Conservation (phyloP, 1,140 invertebrate species). For the Platorchestia sp. region DNA sequence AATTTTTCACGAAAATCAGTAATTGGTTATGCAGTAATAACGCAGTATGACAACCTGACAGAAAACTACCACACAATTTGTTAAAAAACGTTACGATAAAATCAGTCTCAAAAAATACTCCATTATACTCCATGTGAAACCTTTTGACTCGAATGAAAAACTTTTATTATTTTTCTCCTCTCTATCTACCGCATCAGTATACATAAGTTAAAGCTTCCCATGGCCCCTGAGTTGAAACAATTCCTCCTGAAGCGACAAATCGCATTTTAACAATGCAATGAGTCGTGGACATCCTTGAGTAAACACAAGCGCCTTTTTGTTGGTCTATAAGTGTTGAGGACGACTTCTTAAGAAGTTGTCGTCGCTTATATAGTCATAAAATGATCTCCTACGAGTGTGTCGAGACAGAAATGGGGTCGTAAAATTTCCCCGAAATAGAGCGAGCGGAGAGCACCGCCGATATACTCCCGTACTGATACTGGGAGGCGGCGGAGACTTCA, state of each 20-base stretch:
- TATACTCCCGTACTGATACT: background rate
- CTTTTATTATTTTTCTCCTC: background rate
- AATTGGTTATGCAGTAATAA: background rate
- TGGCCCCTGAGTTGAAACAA: background rate
- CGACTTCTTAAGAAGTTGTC: conserved; percentile 52
- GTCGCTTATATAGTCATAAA: conserved; percentile 54
- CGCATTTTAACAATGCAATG: conserved; percentile 3
- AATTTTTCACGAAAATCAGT: background rate
- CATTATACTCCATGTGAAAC: background rate
- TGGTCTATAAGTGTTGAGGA: conserved; percentile 15
- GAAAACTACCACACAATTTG: background rate
- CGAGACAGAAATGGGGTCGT: conserved; percentile 52
- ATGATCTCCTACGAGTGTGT: conserved; percentile 49
- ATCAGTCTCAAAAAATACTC: background rate
- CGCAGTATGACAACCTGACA: background rate
- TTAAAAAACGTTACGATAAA: background rate
- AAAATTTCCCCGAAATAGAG: conserved; percentile 37
- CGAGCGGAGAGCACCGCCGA: background rate
- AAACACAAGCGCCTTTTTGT: conserved; percentile 18
- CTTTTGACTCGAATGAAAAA: background rate
- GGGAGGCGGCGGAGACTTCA: background rate
- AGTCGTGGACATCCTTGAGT: background rate
- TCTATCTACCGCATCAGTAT: background rate
- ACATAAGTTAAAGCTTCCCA: background rate
- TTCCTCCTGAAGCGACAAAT: background rate